A percentile compares a stretch with the other conserved stretches of the same genome.
Evolutionary conservation across 2,113 vertebrate genomes (phyloP).

Genomic region (Corydoras maculifer): DNA sequence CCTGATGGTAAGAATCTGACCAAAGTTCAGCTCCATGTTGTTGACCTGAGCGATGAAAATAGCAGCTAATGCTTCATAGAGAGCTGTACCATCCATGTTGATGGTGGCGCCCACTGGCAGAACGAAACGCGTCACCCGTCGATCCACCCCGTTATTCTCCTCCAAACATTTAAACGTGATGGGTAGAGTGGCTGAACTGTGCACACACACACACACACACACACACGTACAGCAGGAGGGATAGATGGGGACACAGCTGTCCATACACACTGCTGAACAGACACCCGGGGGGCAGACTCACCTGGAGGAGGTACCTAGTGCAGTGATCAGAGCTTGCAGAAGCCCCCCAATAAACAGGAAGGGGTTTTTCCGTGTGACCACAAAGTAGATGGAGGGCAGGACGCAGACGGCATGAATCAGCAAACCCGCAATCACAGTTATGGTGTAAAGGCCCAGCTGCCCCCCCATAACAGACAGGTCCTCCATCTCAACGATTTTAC

Average conservation of each 20-base stretch:
- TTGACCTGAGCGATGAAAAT: constrained; percentile 97
- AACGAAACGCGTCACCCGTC: constrained; percentile 89
- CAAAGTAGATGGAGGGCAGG: constrained; percentile 85
- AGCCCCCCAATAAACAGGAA: constrained; percentile 86
- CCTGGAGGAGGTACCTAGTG: constrained; percentile 96
- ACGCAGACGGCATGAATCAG: constrained; percentile 80
- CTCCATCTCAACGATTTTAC: constrained; percentile 98
- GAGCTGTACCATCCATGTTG: constrained; percentile 93
- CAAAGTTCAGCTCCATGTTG: constrained; percentile 86
- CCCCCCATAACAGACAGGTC: constrained; percentile 84
- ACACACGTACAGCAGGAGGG: background rate
- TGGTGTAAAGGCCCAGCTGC: constrained; percentile 92
- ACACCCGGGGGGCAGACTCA: constrained; percentile 38
- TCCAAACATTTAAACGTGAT: constrained; percentile 94
- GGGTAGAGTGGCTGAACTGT: constrained; percentile 88
- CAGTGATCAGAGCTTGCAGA: constrained; percentile 90
- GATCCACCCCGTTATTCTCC: constrained; percentile 89
- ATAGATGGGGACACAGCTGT: background rate
- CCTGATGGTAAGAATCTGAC: constrained; percentile 96
- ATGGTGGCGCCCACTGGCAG: constrained; percentile 92
- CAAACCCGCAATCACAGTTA: constrained; percentile 86
- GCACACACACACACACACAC: constrained; percentile 16
- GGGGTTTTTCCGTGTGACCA: constrained; percentile 88
- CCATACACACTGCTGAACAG: no score
- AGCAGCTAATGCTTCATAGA: constrained; percentile 92